Evolutionary conservation across 2,888 invertebrate species (phyloP).

Genomic region (Ornithoptera priamus): DNA sequence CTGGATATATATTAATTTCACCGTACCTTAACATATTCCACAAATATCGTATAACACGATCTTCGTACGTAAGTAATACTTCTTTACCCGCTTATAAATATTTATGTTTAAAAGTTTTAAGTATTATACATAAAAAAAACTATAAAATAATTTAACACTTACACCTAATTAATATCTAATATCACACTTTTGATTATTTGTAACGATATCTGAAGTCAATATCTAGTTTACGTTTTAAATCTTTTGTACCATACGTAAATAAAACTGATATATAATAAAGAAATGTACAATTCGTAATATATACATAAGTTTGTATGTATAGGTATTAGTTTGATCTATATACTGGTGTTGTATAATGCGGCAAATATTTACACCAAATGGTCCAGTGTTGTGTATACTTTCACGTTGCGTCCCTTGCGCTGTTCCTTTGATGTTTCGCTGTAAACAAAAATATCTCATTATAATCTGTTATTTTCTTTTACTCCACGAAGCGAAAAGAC

Average conservation of each 20-base stretch:
- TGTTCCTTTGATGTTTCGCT: conserved; percentile 76
- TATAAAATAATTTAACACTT: conserved; percentile 68
- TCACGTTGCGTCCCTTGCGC: conserved; percentile 70
- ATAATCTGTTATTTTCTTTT: background rate
- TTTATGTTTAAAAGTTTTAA: background rate
- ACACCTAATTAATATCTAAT: conserved; percentile 59
- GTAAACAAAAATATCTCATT: conserved; percentile 51
- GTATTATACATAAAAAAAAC: conserved; percentile 26
- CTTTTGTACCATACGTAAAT: conserved; percentile 17
- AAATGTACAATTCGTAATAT: conserved; percentile 4
- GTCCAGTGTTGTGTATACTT: background rate
- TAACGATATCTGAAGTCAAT: conserved; percentile 11
- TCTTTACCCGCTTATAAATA: conserved; percentile 5
- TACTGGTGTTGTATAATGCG: conserved; percentile 9
- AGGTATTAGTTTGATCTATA: conserved; percentile 4
- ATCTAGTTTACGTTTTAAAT: conserved; percentile 5
- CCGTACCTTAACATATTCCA: background rate
- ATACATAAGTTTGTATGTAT: too few relatives aligned
- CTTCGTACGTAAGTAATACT: background rate
- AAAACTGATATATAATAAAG: conserved; percentile 16
- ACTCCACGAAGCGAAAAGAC: too few relatives aligned
- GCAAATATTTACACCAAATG: conserved; percentile 3
- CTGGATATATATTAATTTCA: background rate
- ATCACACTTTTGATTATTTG: conserved; percentile 64
- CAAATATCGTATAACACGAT: background rate